These are phyloP conservation scores for Phoenicopterus ruber DNA, from an alignment of 2,113 vertebrate genomes.

Conservation along the genomic window DNA sequence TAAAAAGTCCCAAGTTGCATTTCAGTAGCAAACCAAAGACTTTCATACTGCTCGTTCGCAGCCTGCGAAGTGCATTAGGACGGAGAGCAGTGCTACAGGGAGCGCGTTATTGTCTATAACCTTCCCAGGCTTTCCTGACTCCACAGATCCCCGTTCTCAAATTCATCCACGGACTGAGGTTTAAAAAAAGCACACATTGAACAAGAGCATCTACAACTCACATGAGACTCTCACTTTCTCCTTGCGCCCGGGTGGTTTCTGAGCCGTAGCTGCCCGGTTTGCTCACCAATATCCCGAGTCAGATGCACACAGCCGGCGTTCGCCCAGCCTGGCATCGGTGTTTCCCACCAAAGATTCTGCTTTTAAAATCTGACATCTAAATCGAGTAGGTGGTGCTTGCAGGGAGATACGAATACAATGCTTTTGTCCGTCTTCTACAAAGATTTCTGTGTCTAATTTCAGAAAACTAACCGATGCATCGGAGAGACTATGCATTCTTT, in stretches of 20 bases:
- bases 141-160: background rate
- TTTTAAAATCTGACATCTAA: background rate
- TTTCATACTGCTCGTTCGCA: background rate
- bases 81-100: background rate
- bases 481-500: background rate
- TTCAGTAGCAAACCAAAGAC: background rate
- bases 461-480: background rate
- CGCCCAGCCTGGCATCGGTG: background rate
- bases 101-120: rapidly evolving
- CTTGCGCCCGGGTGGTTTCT: rapidly evolving
- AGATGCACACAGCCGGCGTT: background rate
- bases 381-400: background rate
- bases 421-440: background rate
- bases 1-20: background rate
- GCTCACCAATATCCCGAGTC: background rate
- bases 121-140: background rate
- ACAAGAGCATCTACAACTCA: background rate
- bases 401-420: background rate
- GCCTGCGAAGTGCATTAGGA: rapidly evolving
- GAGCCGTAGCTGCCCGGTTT: background rate
- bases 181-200: background rate
- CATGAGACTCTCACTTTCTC: rapidly evolving
- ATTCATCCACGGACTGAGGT: rapidly evolving
- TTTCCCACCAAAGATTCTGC: background rate
- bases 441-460: background rate